Conservation (phyloP, 1,140 invertebrate genomes). For the Meloidogyne hapla region DNA sequence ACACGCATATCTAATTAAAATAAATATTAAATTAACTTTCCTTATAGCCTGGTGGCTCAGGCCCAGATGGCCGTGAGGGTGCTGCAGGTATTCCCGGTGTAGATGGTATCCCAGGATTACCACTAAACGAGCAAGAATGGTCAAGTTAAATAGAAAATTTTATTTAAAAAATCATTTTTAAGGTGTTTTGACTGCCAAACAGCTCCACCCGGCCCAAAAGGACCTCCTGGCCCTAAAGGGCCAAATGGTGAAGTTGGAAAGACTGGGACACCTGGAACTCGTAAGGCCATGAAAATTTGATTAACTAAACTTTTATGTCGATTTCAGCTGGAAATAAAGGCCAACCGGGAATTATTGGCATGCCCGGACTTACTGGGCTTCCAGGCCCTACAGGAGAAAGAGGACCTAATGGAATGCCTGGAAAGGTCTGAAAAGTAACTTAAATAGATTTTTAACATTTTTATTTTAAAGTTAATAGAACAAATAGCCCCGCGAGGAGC, state of each 20-base stretch:
- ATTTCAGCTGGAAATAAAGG: conserved; percentile 26
- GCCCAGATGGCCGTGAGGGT: conserved; percentile 13
- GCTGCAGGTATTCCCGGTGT: conserved; percentile 3
- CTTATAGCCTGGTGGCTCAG: conserved; percentile 1
- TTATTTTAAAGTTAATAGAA: neutral
- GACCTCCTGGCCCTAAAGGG: conserved; percentile 20
- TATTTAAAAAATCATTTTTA: neutral
- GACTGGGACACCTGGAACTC: conserved; percentile 24
- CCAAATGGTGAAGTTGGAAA: conserved; percentile 14
- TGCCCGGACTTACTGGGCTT: conserved; percentile 10
- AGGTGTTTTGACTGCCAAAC: conserved; percentile 23
- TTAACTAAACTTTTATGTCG: neutral
- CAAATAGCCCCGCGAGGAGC: neutral
- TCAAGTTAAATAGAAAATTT: neutral
- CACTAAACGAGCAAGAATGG: conserved; percentile 23
- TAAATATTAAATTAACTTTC: neutral
- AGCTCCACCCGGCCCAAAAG: conserved; percentile 25
- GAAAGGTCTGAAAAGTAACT: conserved; percentile 13
- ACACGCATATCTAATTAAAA: neutral
- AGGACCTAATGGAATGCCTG: conserved; percentile 11
- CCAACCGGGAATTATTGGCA: neutral
- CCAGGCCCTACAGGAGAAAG: neutral
- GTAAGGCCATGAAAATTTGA: neutral
- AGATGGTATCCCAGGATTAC: conserved; percentile 18
- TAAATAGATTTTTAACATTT: neutral